A percentile compares a stretch with the other conserved stretches of the same genome.
phyloP scores from a whole-genome alignment of 1,140 invertebrate species.

The Drosophila prosaltans region DNA sequence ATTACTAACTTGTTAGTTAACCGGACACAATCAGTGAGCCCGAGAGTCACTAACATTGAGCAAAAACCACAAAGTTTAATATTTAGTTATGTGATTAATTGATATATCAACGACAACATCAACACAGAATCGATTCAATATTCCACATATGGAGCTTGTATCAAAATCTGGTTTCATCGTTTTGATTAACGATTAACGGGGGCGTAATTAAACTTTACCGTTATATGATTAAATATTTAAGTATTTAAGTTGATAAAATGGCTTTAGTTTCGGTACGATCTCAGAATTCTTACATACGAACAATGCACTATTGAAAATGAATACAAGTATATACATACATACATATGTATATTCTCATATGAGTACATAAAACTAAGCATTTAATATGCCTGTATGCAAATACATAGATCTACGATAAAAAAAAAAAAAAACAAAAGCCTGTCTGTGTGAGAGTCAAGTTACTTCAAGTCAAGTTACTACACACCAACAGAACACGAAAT shows the following conservation, averaged over 20 bases:
- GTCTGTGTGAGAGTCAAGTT: slow-evolving; percentile 3
- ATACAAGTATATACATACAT: neutral
- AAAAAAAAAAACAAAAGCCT: neutral
- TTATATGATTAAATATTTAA: neutral
- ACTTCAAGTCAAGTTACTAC: slow-evolving; percentile 7
- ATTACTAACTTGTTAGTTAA: neutral
- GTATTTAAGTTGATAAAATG: neutral
- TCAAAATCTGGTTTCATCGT: slow-evolving; percentile 1
- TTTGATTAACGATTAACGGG: slow-evolving; percentile 6
- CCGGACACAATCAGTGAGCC: neutral
- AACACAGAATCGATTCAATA: slow-evolving; percentile 4
- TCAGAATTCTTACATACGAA: neutral
- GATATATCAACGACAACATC: slow-evolving; percentile 7
- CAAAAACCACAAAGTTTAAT: neutral
- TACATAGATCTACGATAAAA: slow-evolving; percentile 1
- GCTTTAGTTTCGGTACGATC: neutral
- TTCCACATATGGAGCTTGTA: neutral
- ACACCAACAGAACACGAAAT: neutral
- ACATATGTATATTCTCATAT: too few relatives aligned
- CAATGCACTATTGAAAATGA: slow-evolving; percentile 7
- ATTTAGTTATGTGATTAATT: slow-evolving; percentile 1
- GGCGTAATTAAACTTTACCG: slow-evolving; percentile 5
- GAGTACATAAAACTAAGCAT: neutral
- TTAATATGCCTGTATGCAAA: slow-evolving; percentile 10
- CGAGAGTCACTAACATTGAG: neutral